Evolutionary conservation across 2,888 invertebrate genomes (phyloP).

Genomic region (Eupithecia subfuscata): DNA sequence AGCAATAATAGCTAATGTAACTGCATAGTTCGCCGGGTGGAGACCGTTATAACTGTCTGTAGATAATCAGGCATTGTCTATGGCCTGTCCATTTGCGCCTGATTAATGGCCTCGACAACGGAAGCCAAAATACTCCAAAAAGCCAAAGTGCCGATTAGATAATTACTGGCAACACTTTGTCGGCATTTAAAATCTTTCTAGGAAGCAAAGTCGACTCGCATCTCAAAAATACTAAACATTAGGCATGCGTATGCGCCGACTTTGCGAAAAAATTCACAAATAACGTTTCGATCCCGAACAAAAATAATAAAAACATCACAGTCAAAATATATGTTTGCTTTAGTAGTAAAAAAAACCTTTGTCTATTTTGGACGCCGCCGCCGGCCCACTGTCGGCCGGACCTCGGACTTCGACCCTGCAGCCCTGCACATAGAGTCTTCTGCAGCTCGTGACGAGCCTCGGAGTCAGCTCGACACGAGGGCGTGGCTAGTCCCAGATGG

Average conservation of each 20-base stretch:
- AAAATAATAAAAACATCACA: conserved; percentile 84
- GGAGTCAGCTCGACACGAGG: conserved; percentile 65
- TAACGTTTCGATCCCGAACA: conserved; percentile 70
- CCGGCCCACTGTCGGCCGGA: conserved; percentile 61
- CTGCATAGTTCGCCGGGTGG: conserved; percentile 26
- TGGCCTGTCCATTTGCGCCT: conserved; percentile 58
- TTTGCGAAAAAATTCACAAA: conserved; percentile 72
- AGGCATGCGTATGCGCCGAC: conserved; percentile 67
- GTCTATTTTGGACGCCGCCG: conserved; percentile 72
- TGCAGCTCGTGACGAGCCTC: conserved; percentile 38
- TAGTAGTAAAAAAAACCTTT: conserved; percentile 74
- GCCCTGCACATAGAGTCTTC: conserved; percentile 2
- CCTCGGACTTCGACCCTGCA: conserved; percentile 45
- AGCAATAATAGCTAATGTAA: conserved; percentile 34
- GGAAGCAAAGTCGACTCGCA: conserved; percentile 51
- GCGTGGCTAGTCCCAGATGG: conserved; percentile 82
- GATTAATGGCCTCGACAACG: conserved; percentile 76
- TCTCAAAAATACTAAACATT: conserved; percentile 56
- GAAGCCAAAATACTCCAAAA: conserved; percentile 79
- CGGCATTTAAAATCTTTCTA: conserved; percentile 63
- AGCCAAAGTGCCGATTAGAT: conserved; percentile 76
- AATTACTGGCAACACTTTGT: conserved; percentile 73
- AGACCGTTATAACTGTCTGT: conserved; percentile 36
- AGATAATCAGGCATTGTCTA: conserved; percentile 45
- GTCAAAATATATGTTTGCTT: conserved; percentile 83